phyloP scores from a whole-genome alignment of 2,888 invertebrate genomes.

The Elmis aenea region DNA sequence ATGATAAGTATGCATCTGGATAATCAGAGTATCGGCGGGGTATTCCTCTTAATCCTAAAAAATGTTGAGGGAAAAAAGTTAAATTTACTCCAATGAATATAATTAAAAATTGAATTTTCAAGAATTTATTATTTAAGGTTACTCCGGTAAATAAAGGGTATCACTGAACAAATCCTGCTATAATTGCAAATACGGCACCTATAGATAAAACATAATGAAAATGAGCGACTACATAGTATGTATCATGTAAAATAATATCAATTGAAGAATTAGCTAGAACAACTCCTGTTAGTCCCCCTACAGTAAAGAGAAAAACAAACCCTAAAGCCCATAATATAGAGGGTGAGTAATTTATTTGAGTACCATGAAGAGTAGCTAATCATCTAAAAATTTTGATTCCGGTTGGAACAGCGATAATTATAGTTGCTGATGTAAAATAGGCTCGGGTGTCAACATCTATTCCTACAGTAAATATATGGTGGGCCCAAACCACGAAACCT shows the following conservation, averaged over 20 bases:
- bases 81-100: conserved; percentile 75
- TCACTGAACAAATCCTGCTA: conserved; percentile 69
- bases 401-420: conserved; percentile 82
- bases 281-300: conserved; percentile 67
- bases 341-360: conserved; percentile 56
- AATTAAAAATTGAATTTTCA: conserved; percentile 65
- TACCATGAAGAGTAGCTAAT: conserved; percentile 64
- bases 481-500: conserved; percentile 81
- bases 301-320: conserved; percentile 73
- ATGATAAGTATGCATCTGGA: conserved; percentile 59
- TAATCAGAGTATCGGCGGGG: conserved; percentile 74
- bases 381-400: conserved; percentile 82
- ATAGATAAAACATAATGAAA: conserved; percentile 79
- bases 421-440: conserved; percentile 78
- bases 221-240: conserved; percentile 80
- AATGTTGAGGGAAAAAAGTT: conserved; percentile 79
- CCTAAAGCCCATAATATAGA: conserved; percentile 64
- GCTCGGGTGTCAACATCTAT: conserved; percentile 81
- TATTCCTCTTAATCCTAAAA: conserved; percentile 65
- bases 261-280: conserved; percentile 69
- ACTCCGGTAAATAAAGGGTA: conserved; percentile 64
- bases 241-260: conserved; percentile 74
- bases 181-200: conserved; percentile 75
- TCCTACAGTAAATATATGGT: conserved; percentile 81
- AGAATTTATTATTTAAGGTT: conserved; percentile 52